Conservation (phyloP, 2,797 vertebrate species). For the Hypotaenidia okinawae region DNA sequence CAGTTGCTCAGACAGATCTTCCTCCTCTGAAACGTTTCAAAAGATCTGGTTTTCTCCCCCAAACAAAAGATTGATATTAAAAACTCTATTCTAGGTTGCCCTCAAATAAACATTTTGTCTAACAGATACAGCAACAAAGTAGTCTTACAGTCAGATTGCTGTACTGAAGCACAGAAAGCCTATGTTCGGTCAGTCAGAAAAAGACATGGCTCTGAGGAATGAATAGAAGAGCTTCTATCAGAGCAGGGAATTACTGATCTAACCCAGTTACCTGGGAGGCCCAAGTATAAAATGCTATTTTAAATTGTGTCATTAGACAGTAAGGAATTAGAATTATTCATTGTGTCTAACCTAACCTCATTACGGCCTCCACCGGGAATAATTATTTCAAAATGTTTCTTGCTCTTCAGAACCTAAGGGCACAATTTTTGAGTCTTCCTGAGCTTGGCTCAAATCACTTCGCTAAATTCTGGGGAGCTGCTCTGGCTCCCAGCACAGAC, state of each 20-base stretch:
- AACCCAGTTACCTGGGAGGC: slow-evolving; percentile 38
- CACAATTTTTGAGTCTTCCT: background rate
- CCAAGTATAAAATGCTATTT: slow-evolving; percentile 20
- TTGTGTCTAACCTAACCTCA: slow-evolving; percentile 50
- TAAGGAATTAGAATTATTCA: slow-evolving; percentile 50
- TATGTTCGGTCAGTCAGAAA: background rate
- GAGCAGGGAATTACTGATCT: slow-evolving; percentile 5
- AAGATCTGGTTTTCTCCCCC: background rate
- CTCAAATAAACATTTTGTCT: background rate
- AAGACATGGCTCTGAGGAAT: background rate
- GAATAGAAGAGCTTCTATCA: background rate
- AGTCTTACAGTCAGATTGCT: background rate
- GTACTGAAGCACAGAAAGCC: background rate
- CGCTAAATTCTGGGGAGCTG: background rate
- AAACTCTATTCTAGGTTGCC: background rate
- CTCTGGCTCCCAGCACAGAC: background rate
- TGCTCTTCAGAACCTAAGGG: slow-evolving; percentile 29
- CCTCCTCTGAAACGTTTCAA: background rate
- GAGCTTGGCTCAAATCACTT: background rate
- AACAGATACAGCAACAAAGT: background rate
- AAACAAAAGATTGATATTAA: background rate
- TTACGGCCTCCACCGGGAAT: slow-evolving; percentile 23
- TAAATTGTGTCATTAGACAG: slow-evolving; percentile 54
- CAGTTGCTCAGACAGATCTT: background rate
- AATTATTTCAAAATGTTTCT: slow-evolving; percentile 40